A percentile compares a stretch with the other conserved stretches of the same genome.
Conservation (phyloP, 1,140 invertebrate species). For the Conus ventricosus region DNA sequence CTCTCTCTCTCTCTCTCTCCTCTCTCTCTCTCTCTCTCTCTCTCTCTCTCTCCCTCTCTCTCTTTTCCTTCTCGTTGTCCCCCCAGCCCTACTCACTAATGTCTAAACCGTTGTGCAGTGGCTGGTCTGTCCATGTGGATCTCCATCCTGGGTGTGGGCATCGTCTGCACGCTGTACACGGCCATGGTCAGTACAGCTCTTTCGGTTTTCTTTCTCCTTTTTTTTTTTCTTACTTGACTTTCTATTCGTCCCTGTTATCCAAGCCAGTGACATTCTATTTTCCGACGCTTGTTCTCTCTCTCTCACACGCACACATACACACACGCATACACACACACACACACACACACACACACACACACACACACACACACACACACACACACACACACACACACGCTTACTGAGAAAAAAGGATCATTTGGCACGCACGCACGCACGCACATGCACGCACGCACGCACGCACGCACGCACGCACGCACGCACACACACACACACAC, state of each 20-base stretch:
- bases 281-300: conserved; percentile 59
- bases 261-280: neutral
- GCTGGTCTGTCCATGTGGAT: conserved; percentile 85
- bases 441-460: neutral
- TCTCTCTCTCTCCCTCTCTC: neutral
- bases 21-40: neutral
- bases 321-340: too few species aligned
- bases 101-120: conserved; percentile 75
- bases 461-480: neutral
- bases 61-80: too few species aligned
- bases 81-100: too few species aligned
- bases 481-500: neutral
- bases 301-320: too few species aligned
- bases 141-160: conserved; percentile 88
- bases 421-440: neutral
- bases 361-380: too few species aligned
- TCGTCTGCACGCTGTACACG: conserved; percentile 90
- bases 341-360: too few species aligned
- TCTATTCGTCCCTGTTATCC: neutral
- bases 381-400: too few species aligned
- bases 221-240: conserved; percentile 10
- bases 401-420: too few species aligned
- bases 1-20: neutral
- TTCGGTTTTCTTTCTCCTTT: neutral
- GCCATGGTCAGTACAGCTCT: conserved; percentile 82